Base-by-base conservation (phyloP, 2,113 vertebrate genomes). In the Entomyzon cyanotis region DNA sequence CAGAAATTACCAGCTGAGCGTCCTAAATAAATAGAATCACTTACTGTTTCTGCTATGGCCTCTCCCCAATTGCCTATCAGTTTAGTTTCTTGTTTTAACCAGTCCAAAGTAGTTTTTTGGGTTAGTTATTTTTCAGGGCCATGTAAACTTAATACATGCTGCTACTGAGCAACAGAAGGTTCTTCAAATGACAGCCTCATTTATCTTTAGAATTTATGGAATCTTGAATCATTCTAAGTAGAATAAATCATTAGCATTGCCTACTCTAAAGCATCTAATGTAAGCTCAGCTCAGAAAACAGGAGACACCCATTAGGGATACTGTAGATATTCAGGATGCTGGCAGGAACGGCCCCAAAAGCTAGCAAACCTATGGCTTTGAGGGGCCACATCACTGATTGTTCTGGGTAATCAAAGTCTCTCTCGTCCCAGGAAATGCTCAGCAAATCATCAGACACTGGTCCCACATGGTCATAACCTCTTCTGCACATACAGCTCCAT, bases 381-480 rank as follows among this genome's bases (percentile, higher is more conserved):
- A 50, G 27, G 18, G 14, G 4, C 39, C 42, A 37, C 23, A 33
- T 15, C 0, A 1, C 22, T 22, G n/a, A 4, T 15, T 68, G 15
- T 21, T 75, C 62, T 67, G 53, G 23, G 47, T 15, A 65, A 59
- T 50, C 35, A 9, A 44, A 55, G 22, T 7, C 50, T 21, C 28
- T 46, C 41, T 82, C 35, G 44, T 5, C 27, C 21, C 39, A 71
- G 58, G 30, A 63, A 35, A 23, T 0, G 3, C 41, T 68, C 58
- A 25, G 27, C 15, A 67, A 69, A 27, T 24, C 52, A 12, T 31
- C 67, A 87, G 47, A 23, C 47, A 10, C 11, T 21, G 31, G 10
- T 35, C 52, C 47, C 39, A 24, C 1, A 0, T 0, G 11, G 31
- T 19, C n/a, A 56, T 15, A 35, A 23, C 3, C n/a, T 65, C 25